phyloP scores from a whole-genome alignment of 2,113 vertebrate genomes.

The Chloroceryle aenea region DNA sequence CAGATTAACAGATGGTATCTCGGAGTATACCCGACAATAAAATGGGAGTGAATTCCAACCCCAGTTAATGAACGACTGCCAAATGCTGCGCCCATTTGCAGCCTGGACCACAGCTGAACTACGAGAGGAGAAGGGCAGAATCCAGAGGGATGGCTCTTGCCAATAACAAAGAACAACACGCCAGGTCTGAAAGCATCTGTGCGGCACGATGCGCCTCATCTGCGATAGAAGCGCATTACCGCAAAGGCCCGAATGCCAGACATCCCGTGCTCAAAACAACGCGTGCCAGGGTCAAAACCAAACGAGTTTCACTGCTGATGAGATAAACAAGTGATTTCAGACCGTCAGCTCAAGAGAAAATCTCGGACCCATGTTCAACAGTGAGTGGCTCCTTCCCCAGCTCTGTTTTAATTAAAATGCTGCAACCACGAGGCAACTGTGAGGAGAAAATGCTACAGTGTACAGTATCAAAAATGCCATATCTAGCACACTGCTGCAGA shows the following conservation, averaged over 20 bases:
- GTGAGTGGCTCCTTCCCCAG: background rate
- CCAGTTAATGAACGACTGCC: background rate
- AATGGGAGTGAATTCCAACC: background rate
- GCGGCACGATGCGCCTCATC: fast-evolving
- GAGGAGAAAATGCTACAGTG: background rate
- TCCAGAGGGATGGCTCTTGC: background rate
- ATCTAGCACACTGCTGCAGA: fast-evolving
- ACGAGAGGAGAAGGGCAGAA: background rate
- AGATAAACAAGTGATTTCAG: background rate
- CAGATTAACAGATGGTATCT: background rate
- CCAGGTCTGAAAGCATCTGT: fast-evolving
- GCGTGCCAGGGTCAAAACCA: fast-evolving
- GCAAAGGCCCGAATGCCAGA: fast-evolving
- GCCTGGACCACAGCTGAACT: background rate
- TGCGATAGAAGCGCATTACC: fast-evolving
- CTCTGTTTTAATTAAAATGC: background rate
- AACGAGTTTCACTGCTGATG: background rate
- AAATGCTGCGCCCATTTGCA: background rate
- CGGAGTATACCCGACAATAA: background rate
- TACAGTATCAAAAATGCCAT: fast-evolving
- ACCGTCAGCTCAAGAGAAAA: background rate
- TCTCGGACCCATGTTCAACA: background rate
- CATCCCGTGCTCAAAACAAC: background rate
- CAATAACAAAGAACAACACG: fast-evolving
- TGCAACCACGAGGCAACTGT: fast-evolving